Evolutionary conservation across 2,797 vertebrate species (phyloP).

Genomic region (Lepilemur septentrionalis): DNA sequence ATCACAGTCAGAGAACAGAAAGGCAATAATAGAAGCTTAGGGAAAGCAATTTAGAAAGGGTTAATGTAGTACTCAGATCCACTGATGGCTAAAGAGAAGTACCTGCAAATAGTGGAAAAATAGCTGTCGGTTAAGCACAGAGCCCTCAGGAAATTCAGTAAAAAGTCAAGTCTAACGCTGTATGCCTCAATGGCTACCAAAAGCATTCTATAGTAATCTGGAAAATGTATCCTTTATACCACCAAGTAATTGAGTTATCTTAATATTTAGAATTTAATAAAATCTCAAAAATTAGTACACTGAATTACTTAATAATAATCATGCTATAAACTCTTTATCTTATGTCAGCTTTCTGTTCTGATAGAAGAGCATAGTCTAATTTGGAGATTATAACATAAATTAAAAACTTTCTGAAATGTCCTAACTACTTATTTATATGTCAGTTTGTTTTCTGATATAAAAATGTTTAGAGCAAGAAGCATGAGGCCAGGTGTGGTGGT

Average conservation of each 20-base stretch:
- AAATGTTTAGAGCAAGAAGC: background rate
- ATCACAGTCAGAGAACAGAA: background rate
- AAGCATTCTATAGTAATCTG: background rate
- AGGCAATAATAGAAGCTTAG: background rate
- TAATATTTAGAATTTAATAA: constrained; percentile 4
- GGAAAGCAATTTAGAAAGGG: background rate
- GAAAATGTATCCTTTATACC: background rate
- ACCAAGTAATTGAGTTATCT: background rate
- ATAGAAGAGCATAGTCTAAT: background rate
- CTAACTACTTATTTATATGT: background rate
- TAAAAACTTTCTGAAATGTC: background rate
- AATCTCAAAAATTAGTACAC: background rate
- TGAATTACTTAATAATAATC: background rate
- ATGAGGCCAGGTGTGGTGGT: background rate
- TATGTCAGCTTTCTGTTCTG: background rate
- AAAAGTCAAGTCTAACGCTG: background rate
- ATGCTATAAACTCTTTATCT: background rate
- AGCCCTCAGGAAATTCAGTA: background rate
- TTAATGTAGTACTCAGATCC: background rate
- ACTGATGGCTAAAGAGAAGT: background rate
- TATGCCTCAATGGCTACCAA: background rate
- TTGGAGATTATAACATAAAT: background rate
- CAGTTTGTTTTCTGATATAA: background rate
- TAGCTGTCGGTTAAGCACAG: background rate
- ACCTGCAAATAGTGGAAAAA: background rate